phyloP scores from a whole-genome alignment of 2,888 invertebrate genomes.

The Cetonia aurata region DNA sequence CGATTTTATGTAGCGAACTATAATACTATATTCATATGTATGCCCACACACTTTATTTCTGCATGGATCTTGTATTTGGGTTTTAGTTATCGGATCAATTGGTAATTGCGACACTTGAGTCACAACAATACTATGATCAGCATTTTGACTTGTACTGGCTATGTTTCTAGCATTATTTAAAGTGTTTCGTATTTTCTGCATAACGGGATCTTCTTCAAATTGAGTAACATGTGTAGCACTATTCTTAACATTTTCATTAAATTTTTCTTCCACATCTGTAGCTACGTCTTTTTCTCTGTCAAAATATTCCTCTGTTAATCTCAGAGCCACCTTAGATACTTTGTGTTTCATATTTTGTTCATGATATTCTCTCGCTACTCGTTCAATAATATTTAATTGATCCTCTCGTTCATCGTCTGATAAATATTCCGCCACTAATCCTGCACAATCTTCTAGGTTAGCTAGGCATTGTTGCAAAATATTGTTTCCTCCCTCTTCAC shows the following conservation, averaged over 20 bases:
- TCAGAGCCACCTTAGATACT: conserved; percentile 7
- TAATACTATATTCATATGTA: conserved; percentile 24
- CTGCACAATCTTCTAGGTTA: conserved; percentile 22
- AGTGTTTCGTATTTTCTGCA: conserved; percentile 6
- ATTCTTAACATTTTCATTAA: conserved; percentile 13
- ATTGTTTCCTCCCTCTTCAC: conserved; percentile 11
- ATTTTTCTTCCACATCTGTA: conserved; percentile 16
- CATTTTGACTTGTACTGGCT: conserved; percentile 9
- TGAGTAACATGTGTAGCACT: neutral
- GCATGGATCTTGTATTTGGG: conserved; percentile 21
- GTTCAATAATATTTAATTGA: conserved; percentile 18
- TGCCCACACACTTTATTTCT: conserved; percentile 35
- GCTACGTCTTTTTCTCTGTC: conserved; percentile 15
- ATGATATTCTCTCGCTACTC: conserved; percentile 28
- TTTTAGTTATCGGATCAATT: conserved; percentile 36
- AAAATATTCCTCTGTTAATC: conserved; percentile 20
- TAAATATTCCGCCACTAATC: conserved; percentile 23
- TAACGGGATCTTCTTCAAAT: conserved; percentile 21
- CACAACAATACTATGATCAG: conserved; percentile 7
- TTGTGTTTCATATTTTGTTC: conserved; percentile 15
- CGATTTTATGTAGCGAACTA: conserved; percentile 17
- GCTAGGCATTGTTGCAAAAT: conserved; percentile 20
- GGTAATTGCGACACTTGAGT: conserved; percentile 16
- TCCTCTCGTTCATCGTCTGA: conserved; percentile 16
- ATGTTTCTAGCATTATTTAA: neutral